These are phyloP conservation scores for Heliopora coerulea DNA, from an alignment of 92 coral and sea anemone species.

Conservation along the genomic window DNA sequence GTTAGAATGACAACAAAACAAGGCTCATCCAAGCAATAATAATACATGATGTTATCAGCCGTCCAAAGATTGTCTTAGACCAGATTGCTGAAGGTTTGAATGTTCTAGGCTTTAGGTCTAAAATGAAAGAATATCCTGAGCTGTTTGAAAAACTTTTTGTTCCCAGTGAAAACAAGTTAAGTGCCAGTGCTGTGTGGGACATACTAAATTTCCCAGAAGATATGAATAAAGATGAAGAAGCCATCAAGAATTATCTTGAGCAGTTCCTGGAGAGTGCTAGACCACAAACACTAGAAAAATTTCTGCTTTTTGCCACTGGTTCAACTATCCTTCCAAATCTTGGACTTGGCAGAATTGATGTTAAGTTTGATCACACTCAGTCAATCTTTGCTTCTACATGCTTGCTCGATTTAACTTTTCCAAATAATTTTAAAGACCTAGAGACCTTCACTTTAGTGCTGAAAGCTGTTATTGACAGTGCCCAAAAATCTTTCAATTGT, in stretches of 20 bases:
- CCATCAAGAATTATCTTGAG: slow-evolving; percentile 42
- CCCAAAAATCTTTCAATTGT: neutral
- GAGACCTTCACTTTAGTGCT: slow-evolving; percentile 45
- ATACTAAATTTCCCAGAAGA: slow-evolving; percentile 53
- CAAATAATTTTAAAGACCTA: slow-evolving; percentile 49
- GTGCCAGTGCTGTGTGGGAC: slow-evolving; percentile 45
- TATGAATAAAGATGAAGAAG: slow-evolving; percentile 49
- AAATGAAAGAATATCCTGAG: slow-evolving; percentile 60
- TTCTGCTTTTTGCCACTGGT: slow-evolving; percentile 57
- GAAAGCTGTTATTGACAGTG: slow-evolving; percentile 34
- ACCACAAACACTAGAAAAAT: slow-evolving; percentile 46
- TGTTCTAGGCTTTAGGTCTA: slow-evolving; percentile 54
- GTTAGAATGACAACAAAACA: slow-evolving; percentile 8
- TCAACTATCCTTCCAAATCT: slow-evolving; percentile 56
- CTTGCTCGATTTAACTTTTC: slow-evolving; percentile 43
- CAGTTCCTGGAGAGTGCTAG: slow-evolving; percentile 53
- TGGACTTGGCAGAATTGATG: slow-evolving; percentile 51
- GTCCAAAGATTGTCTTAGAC: slow-evolving; percentile 60
- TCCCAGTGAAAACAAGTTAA: slow-evolving; percentile 48
- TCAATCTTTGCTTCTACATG: slow-evolving; percentile 61
- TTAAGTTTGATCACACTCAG: slow-evolving; percentile 49
- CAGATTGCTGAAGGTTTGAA: slow-evolving; percentile 53
- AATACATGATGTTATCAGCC: neutral
- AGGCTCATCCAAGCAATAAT: neutral
- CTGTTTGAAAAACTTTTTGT: slow-evolving; percentile 52